Base-by-base conservation (phyloP, 2,797 vertebrate genomes). In the Molossus alvarezi region DNA sequence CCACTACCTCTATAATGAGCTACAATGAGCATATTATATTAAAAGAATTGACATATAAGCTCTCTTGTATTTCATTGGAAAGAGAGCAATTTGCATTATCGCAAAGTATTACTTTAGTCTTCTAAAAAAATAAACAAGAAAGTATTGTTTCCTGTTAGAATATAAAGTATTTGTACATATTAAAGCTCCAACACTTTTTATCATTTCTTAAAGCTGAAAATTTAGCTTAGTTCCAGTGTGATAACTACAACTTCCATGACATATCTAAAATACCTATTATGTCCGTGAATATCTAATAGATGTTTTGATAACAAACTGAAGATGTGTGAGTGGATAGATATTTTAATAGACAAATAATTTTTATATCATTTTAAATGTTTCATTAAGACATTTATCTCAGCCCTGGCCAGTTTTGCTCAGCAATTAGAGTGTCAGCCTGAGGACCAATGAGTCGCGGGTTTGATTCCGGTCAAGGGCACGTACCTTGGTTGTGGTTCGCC, bases 351-450 rank as follows among this genome's bases (percentile, higher is more conserved):
- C 0, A 60, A 60, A 80, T 62, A 21, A 88, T 57, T 62, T 96
- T 84, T 72, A 76, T 88, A 79, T 69, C 25, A 21, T 90, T 60
- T 72, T 72, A 83, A 82, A n/a, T 75, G 18, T 81, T 93, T 91
- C 25, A 75, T 81, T 84, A 92, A 94, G 83, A 69, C 29, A 57
- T 65, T 58, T 91, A 64, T 89, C 94, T 88, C 12, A 93, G 41
- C 41, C 41, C 41, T 45, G 41, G 41, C 41, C 41, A 6, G 41
- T 45, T 45, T 45, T 5, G 41, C 41, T 45, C 41, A 45, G 41
- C 41, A 45, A 6, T 45, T 45, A 45, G 41, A 45, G 41, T 6
- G 6, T 45, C 41, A 45, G 41, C 41, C 41, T 45, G 41, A 45
- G 41, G 4, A 45, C 41, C 41, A 45, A 45, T 45, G 41, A 45